Percentiles rank a stretch among this genome's conserved stretches.
Conservation (phyloP, 2,888 invertebrate species). For the Eulithis prunata region DNA sequence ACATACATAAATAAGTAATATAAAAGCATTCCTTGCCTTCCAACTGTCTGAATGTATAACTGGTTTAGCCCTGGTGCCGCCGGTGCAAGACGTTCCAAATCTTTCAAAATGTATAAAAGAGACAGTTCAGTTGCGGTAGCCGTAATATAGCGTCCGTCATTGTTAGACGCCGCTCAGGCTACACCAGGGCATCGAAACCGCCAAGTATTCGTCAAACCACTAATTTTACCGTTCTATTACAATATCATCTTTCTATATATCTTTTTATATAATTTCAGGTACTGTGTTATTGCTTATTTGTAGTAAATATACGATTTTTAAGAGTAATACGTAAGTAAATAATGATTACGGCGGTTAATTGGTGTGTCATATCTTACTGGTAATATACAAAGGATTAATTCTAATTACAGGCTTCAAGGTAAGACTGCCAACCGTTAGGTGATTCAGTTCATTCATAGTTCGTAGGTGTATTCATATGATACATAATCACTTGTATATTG, state of each 20-base stretch:
- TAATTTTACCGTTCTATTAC: constrained; percentile 71
- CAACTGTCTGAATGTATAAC: constrained; percentile 48
- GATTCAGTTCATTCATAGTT: no score
- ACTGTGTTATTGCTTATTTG: constrained; percentile 82
- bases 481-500: constrained; percentile 11
- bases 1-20: constrained; percentile 45
- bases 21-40: constrained; percentile 44
- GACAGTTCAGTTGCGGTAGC: neutral
- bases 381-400: constrained; percentile 9
- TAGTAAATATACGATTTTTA: constrained; percentile 69
- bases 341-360: constrained; percentile 57
- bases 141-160: neutral
- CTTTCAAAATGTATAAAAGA: no score
- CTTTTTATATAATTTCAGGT: constrained; percentile 73
- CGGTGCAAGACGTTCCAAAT: no score
- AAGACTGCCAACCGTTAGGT: neutral
- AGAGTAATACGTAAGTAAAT: constrained; percentile 49
- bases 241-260: constrained; percentile 55
- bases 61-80: constrained; percentile 30
- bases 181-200: constrained; percentile 46
- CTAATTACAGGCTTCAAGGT: neutral
- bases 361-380: constrained; percentile 41
- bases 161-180: neutral
- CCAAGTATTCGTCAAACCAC: constrained; percentile 62
- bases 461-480: constrained; percentile 1